Evolutionary conservation across 2,113 vertebrate species (phyloP), one percentile per base, ranked within the genome.

Genomic region (Burhinus bistriatus): DNA sequence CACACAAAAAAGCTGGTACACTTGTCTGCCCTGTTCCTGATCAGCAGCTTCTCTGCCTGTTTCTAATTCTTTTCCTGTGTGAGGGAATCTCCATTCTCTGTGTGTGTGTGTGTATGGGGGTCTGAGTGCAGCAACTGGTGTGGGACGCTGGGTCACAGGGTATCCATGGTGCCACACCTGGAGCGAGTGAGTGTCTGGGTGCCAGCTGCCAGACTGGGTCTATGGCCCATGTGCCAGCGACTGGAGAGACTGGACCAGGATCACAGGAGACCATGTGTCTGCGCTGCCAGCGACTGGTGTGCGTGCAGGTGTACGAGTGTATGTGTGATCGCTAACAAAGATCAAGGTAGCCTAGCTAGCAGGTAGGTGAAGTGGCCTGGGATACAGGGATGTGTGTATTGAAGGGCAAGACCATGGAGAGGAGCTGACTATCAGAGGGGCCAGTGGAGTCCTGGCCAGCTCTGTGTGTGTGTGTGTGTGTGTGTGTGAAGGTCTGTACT

Each of bases 391-490:
- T 58, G 10, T 57, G 18, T 51, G 15, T 79, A 79, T 79, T 44
- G 20, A 59, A 73, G n/a, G 19, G 12, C 9, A 73, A 49, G 68
- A 55, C 10, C 9, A 18, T 7, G 23, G 30, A 3, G 2, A 61
- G 15, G 3, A 49, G 4, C 12, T 79, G 26, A 12, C 12, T 49
- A 11, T 49, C 1, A 0, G 30, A 58, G 38, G 6, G 2, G 7
- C 11, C 32, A 38, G 15, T 29, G 22, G 26, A n/a, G 38, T 40
- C 29, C 9, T 9, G 3, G 6, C 14, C 51, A 66, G 5, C 15
- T 68, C 14, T 72, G 14, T 0, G 0, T 20, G 7, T 47, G n/a
- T 42, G 14, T 0, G 1, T 7, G 4, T 4, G 11, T 42, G 13
- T 5, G 5, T 18, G 10, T 57, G 23, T 23, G 68, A 51, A 76